These are phyloP conservation scores for Nothocercus julius DNA, from an alignment of 2,113 vertebrate species.

Conservation along the genomic window DNA sequence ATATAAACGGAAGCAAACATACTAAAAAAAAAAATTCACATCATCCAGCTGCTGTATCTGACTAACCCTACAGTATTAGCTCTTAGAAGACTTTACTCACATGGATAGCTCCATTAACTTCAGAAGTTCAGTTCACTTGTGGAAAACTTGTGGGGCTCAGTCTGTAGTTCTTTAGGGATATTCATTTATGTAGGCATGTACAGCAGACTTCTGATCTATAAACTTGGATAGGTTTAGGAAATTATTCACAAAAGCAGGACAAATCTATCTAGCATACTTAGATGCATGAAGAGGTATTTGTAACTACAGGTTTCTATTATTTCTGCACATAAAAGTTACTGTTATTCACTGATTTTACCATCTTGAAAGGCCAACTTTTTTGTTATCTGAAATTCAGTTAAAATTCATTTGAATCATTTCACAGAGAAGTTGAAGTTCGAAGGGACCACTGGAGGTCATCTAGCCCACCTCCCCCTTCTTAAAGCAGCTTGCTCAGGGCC, in stretches of 20 bases:
- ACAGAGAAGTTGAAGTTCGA: neutral
- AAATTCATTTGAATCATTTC: neutral
- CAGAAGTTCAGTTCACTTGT: neutral
- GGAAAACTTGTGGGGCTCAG: neutral
- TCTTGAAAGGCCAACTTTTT: neutral
- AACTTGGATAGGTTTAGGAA: neutral
- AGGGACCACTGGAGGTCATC: neutral
- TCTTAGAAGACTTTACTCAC: neutral
- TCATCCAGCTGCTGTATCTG: neutral
- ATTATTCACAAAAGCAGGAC: neutral
- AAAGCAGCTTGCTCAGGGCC: neutral
- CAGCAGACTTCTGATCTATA: slow-evolving; percentile 26
- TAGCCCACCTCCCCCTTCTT: neutral
- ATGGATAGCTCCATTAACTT: slow-evolving; percentile 1
- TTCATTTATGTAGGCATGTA: slow-evolving; percentile 4
- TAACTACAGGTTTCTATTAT: neutral
- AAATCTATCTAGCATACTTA: neutral
- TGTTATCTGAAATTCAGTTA: neutral
- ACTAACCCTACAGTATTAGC: neutral
- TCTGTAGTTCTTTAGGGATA: neutral
- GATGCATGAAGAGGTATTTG: neutral
- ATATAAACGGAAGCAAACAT: neutral
- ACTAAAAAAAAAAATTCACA: neutral
- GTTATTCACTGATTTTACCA: neutral
- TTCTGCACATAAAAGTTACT: neutral